Conservation (phyloP, 2,888 invertebrate genomes). For the Trimorus sp. region DNA sequence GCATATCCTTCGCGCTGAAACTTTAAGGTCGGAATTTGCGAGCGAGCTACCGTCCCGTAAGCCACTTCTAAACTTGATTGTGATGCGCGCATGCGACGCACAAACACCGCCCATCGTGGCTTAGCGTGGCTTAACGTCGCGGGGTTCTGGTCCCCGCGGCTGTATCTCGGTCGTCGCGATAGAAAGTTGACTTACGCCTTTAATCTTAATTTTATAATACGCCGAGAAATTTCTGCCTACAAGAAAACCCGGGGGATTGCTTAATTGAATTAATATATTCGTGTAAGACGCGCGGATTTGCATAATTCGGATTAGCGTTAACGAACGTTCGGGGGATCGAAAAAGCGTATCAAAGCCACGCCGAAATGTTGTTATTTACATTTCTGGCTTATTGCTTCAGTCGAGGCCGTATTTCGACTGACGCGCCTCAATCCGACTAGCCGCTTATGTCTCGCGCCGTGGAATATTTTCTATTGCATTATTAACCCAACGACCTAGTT, state of each 20-base stretch:
- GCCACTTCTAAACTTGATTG: slow-evolving; percentile 57
- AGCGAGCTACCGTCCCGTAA: slow-evolving; percentile 45
- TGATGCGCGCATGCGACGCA: slow-evolving; percentile 59
- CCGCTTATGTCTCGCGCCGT: slow-evolving; percentile 14
- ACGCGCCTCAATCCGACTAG: slow-evolving; percentile 6
- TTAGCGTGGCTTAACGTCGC: slow-evolving; percentile 53
- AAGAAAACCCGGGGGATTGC: slow-evolving; percentile 38
- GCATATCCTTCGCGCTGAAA: slow-evolving; percentile 38
- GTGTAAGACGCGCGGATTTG: slow-evolving; percentile 31
- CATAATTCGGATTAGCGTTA: slow-evolving; percentile 46
- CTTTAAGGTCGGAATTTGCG: slow-evolving; percentile 56
- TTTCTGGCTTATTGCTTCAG: slow-evolving; percentile 12
- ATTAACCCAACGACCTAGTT: slow-evolving; percentile 33
- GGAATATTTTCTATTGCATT: slow-evolving; percentile 33
- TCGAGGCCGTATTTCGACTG: slow-evolving; percentile 2
- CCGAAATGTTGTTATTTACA: slow-evolving; percentile 23
- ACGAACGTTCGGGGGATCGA: slow-evolving; percentile 30
- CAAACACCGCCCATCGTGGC: slow-evolving; percentile 52
- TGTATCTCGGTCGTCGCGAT: slow-evolving; percentile 47
- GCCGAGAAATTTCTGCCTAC: slow-evolving; percentile 43
- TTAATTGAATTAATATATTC: slow-evolving; percentile 58
- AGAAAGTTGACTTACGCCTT: slow-evolving; percentile 59
- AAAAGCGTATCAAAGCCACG: slow-evolving; percentile 15
- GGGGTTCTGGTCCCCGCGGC: slow-evolving; percentile 52
- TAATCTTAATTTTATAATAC: slow-evolving; percentile 61